Evolutionary conservation across 2,888 invertebrate species (phyloP), one percentile per base, ranked within the genome.

Genomic region (Apodemia hepburni): DNA sequence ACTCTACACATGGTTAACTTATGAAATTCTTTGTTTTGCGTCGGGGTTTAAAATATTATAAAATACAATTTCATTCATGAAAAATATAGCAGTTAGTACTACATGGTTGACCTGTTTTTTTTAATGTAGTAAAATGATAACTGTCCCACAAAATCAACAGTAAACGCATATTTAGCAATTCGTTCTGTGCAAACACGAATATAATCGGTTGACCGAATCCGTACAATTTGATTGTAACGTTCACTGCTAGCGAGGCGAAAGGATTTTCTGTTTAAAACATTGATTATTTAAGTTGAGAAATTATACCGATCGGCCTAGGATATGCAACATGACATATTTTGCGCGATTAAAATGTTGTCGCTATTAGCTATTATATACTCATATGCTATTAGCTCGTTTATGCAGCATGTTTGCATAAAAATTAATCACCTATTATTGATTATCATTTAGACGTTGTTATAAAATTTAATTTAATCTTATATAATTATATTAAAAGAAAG

Each of bases 151-250:
- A 27, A 22, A 22, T 17, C 22, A 51, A 51, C 22, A 51, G 51
- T 51, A 12, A 51, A 22, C 27, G 18, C 12, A 51, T 42, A 42
- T 42, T 42, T 15, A 15, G 42, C 51, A 22, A 51, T 51, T 51
- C 12, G 51, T 51, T 51, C 51, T 11, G 51, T 51, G 51, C 27
- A 51, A 51, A 27, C 22, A 22, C 22, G 22, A 12, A 5, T 27
- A 51, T 51, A 51, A 51, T 51, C 51, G 22, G 12, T 51, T 51
- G 51, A 51, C 22, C 22, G 51, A 51, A 22, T 51, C 51, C 22
- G 51, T 51, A 51, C 42, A 2, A 42, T 42, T 42, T 42, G 1
- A 42, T 15, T 42, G 42, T 42, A 15, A 42, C 42, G 42, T 42
- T 12, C 12, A 42, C 42, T 51, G 22, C 27, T 4, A 51, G 51